Evolutionary conservation across 2,888 invertebrate species (phyloP).

Genomic region (Eristalis tenax): DNA sequence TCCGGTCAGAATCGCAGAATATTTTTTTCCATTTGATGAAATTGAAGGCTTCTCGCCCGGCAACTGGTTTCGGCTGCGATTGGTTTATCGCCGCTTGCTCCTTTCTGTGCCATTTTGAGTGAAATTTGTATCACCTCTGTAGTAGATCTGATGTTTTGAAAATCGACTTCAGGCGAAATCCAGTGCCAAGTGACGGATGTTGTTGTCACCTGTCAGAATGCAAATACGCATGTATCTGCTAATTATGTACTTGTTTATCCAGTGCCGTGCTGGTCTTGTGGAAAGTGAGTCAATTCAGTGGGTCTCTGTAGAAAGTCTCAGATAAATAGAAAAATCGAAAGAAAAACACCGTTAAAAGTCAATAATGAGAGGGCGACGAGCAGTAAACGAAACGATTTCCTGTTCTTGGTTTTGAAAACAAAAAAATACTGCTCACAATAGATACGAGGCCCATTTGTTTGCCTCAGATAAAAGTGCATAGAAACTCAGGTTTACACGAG

Average conservation of each 20-base stretch:
- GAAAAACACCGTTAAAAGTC: conserved; percentile 29
- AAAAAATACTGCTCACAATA: conserved; percentile 21
- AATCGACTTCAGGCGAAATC: not conserved
- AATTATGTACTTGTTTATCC: not conserved
- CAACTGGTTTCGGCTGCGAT: not conserved
- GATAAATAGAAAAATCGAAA: conserved; percentile 38
- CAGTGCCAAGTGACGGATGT: not conserved
- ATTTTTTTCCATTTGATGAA: conserved; percentile 4
- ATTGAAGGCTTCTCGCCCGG: not conserved
- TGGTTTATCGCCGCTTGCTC: not conserved
- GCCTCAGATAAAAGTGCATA: conserved; percentile 21
- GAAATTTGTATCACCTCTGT: not conserved
- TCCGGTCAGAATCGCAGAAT: conserved; percentile 32
- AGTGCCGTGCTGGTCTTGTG: not conserved
- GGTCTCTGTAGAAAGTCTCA: conserved; percentile 24
- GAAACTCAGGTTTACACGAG: conserved; percentile 13
- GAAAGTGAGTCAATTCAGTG: conserved; percentile 1
- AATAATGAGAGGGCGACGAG: conserved; percentile 3
- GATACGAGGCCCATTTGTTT: conserved; percentile 12
- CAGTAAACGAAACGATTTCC: conserved; percentile 28
- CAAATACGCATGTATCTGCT: not conserved
- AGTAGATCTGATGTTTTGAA: not conserved
- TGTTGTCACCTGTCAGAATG: not conserved
- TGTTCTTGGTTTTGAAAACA: conserved; percentile 13
- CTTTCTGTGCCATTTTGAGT: not conserved